Evolutionary conservation across 2,113 vertebrate genomes (phyloP).

Genomic region (Brevimyrus niger): DNA sequence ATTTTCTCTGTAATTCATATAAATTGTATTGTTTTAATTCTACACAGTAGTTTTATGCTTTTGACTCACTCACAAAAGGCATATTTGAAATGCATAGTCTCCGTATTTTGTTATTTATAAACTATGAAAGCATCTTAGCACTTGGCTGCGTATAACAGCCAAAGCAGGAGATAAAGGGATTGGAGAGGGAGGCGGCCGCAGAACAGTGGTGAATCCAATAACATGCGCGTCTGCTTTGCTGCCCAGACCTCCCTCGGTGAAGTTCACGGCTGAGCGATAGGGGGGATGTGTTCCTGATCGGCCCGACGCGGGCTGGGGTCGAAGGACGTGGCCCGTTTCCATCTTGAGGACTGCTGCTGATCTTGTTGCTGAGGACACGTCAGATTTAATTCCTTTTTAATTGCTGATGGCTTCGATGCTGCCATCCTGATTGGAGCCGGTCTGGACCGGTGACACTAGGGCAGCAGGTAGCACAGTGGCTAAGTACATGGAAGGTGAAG

Average conservation of each 20-base stretch:
- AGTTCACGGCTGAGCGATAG: not conserved
- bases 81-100: not conserved
- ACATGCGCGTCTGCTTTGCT: not conserved
- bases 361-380: not conserved
- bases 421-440: not conserved
- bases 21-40: not conserved
- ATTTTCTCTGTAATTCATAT: not conserved
- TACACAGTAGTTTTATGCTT: not conserved
- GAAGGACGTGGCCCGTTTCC: not conserved
- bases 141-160: not conserved
- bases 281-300: not conserved
- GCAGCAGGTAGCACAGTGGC: not conserved
- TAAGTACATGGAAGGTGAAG: not conserved
- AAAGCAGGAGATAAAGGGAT: not conserved
- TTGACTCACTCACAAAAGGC: not conserved
- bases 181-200: not conserved
- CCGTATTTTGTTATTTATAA: not conserved
- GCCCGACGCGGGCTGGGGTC: not conserved
- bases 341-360: not conserved
- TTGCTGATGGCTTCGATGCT: not conserved
- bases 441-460: not conserved
- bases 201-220: not conserved
- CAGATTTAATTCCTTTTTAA: constrained; percentile 4
- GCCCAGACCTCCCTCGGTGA: not conserved
- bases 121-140: not conserved